Base-by-base conservation (phyloP, 1,140 invertebrate genomes). In the Sipha flava region DNA sequence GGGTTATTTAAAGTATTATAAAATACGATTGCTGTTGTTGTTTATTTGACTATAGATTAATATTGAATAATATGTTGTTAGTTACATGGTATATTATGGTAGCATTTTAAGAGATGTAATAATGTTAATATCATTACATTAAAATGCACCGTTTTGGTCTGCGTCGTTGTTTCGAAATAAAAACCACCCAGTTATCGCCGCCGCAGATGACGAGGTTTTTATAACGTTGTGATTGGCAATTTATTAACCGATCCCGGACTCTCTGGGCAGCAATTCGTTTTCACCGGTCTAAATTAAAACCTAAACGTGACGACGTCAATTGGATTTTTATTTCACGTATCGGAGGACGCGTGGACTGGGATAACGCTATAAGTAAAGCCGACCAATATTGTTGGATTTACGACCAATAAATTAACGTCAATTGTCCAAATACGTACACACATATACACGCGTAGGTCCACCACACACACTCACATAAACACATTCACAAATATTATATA, bases 391-490 rank as follows among this genome's bases (percentile, higher is more conserved):
- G 73, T 57, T 77, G 23, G 54, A 77, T 77, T 77, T 77, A 77
- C 73, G 37, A 47, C 52, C 73, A 57, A 77, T 77, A 77, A 77
- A 77, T 77, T 26, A 52, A 57, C 73, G 73, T 77, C 73, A 29
- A 43, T 66, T 37, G 34, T 5, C 3, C 23, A 29, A 29, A 49
- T 10, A 49, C 21, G 10, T 21, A 49, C 21, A 21, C 10, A 47
- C 10, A 9, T 21, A 52, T 1, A 23, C 2, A 23, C 2, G 16
- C 10, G 16, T 16, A 1, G 10, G 16, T 1, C 2, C 7, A 21
- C 34, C 3, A 37, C 14, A 31, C 14, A 7, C 0, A 57, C 52
- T 14, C 52, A 26, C 21, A 0, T 16, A 12, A 26, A 68, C 21
- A 40, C 23, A 64, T 66, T 9, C 23, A 66, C 40, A 40, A 4